Evolutionary conservation across 2,888 invertebrate species (phyloP).

Genomic region (Sarcophaga rosellei): DNA sequence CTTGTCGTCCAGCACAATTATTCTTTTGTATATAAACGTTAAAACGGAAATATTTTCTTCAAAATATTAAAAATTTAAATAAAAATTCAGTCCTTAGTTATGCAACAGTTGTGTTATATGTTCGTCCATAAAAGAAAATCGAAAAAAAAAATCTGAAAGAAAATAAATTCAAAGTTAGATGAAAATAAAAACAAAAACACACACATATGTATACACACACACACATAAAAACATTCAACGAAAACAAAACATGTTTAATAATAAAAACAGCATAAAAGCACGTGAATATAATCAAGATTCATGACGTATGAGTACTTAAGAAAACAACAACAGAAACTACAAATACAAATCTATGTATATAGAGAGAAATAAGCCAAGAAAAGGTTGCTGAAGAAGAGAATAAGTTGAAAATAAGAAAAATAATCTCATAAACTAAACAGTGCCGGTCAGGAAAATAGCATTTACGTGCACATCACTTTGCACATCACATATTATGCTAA

Average conservation of each 20-base stretch:
- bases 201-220: too few relatives aligned
- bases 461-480: too few relatives aligned
- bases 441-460: too few relatives aligned
- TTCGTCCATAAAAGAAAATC: not conserved
- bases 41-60: too few relatives aligned
- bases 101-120: slow-evolving; percentile 57
- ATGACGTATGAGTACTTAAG: slow-evolving; percentile 43
- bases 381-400: not conserved
- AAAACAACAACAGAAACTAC: not conserved
- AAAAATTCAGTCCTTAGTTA: not conserved
- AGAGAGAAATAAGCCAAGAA: slow-evolving; percentile 20
- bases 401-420: too few relatives aligned
- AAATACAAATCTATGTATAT: slow-evolving; percentile 4
- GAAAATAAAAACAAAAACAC: slow-evolving; percentile 41
- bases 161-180: slow-evolving; percentile 47
- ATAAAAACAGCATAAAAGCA: slow-evolving; percentile 48
- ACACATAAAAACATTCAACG: slow-evolving; percentile 8
- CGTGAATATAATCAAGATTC: slow-evolving; percentile 51
- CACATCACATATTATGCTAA: too few relatives aligned
- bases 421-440: too few relatives aligned
- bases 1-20: too few relatives aligned
- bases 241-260: slow-evolving; percentile 12
- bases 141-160: slow-evolving; percentile 9
- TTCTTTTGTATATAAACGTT: too few relatives aligned
- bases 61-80: too few relatives aligned